Evolutionary conservation across 2,113 vertebrate species (phyloP), one percentile per base, ranked within the genome.

Genomic region (Vimba vimba): DNA sequence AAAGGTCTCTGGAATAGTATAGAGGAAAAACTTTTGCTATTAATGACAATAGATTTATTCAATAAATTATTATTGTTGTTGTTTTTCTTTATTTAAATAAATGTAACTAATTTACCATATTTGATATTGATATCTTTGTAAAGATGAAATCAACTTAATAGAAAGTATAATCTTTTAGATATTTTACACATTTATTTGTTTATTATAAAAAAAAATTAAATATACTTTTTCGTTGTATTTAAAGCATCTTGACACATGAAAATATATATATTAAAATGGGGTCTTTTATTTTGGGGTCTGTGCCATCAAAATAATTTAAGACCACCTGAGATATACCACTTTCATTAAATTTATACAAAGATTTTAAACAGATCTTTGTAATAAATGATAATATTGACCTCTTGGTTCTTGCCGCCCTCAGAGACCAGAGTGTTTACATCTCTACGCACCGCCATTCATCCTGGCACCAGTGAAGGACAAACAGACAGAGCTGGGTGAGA

Each of bases 401-500:
- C 33, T 71, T 13, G 11, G 11, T 80, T 23, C 43, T 69, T 59
- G 5, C 4, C 11, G 1, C 66, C 91, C 92, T 47, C 89, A 99
- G 98, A 96, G 97, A 91, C 96, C 97, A 0, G 97, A 99, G 92
- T 97, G 97, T 91, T 93, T 97, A 87, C 96, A 96, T 62, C 96
- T 99, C 1, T 99, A 99, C 84, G 97, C 97, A 7, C 98, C 98
- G 55, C 97, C 98, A 6, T 99, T 99, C 92, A 97, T 99, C 87
- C 93, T 99, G 85, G 98, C 97, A 66, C 97, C 98, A 4, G 96
- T 97, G 11, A 99, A 99, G 91, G 98, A 99, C 95, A 99, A 99
- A 92, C 98, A 99, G 84, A 97, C 98, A 13, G 97, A 99, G 90
- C 95, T 98, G 50, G 97, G 97, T 86, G 98, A 99, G 92, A 97